Base-by-base conservation (phyloP, 2,797 vertebrate genomes). In the Phataginus tricuspis region DNA sequence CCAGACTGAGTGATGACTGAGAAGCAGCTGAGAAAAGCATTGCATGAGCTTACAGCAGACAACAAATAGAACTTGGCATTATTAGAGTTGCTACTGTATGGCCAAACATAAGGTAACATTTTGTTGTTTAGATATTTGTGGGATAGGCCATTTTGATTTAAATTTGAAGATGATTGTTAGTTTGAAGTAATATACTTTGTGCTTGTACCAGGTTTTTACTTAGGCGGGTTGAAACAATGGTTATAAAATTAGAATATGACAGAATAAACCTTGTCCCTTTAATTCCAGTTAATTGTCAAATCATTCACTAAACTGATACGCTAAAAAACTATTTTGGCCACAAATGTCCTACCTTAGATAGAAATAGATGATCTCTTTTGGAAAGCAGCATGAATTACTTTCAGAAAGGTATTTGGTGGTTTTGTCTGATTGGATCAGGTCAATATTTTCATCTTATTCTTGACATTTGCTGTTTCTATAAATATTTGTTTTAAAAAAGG, bases 391-490 rank as follows among this genome's bases (percentile, higher is more conserved):
- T 85, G 25, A 74, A 68, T 87, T 72, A 80, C 15, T 93, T 94
- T 89, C 37, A 74, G 21, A 45, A 90, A 90, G 12, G 14, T 90
- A 53, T 72, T 71, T 87, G 71, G 23, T 93, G 59, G 25, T 68
- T 87, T 94, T 90, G 49, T 64, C 74, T 82, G 53, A 61, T 96
- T 78, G 16, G 34, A 4, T 86, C 64, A 86, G 57, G 59, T 74
- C 31, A 51, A 0, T 69, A 64, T 95, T 94, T 94, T 74, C 49
- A 69, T 89, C 18, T 85, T 74, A 34, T 27, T 31, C 34, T 91
- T 82, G 74, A 69, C 34, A 77, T 64, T 95, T 95, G 61, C 49
- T 84, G 3, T 92, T 95, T 95, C 37, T 91, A 61, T 91, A 71
- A 91, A 49, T 79, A 72, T 49, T 86, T 86, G 25, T 90, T 94